Evolutionary conservation across 2,888 invertebrate genomes (phyloP).

Genomic region (Drosophila anomalata): DNA sequence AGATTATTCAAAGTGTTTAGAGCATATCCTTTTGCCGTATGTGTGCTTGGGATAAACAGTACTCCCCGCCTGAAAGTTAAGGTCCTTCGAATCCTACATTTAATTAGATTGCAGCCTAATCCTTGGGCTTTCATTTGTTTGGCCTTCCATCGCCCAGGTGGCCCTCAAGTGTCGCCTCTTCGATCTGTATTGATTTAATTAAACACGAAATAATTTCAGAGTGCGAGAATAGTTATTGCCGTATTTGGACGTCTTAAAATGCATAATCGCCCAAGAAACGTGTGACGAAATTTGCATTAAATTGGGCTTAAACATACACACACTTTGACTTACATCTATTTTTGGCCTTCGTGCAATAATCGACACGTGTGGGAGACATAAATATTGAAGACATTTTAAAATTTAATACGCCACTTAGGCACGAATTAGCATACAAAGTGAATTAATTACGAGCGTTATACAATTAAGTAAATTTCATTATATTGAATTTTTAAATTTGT

Average conservation of each 20-base stretch:
- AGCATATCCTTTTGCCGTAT: background rate
- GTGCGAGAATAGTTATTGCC: conserved; percentile 27
- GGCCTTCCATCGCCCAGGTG: conserved; percentile 30
- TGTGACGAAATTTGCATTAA: conserved; percentile 61
- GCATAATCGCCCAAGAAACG: conserved; percentile 60
- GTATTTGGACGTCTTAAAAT: conserved; percentile 31
- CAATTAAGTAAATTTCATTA: conserved; percentile 82
- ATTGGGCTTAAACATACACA: conserved; percentile 33
- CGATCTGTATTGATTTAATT: conserved; percentile 70
- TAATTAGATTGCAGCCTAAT: conserved; percentile 40
- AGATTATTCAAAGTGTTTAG: background rate
- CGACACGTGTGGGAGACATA: conserved; percentile 73
- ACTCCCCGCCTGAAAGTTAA: background rate
- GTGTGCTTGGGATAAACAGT: background rate
- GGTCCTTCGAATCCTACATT: conserved; percentile 29
- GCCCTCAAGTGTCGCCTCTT: conserved; percentile 16
- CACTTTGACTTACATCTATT: conserved; percentile 40
- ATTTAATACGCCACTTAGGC: conserved; percentile 78
- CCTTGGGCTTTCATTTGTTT: conserved; percentile 35
- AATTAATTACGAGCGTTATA: conserved; percentile 81
- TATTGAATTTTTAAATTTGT: conserved; percentile 80
- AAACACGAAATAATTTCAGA: conserved; percentile 51
- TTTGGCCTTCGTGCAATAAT: conserved; percentile 66
- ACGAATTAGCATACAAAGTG: conserved; percentile 80
- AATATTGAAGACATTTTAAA: conserved; percentile 79